Evolutionary conservation across 2,888 invertebrate species (phyloP).

Genomic region (Mantis religiosa): DNA sequence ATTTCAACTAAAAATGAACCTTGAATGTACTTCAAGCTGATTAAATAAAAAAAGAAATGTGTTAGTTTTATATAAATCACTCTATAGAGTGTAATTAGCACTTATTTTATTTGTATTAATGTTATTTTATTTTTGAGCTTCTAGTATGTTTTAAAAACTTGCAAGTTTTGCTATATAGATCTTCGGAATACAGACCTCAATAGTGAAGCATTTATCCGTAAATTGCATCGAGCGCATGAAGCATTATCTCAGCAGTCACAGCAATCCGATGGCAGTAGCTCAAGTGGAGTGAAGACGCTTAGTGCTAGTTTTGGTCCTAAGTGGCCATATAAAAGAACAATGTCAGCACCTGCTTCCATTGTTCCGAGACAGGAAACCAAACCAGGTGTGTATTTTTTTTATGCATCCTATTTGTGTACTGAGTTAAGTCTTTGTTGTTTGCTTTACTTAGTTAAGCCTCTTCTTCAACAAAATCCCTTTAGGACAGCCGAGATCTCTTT

Average conservation of each 20-base stretch:
- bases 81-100: background rate
- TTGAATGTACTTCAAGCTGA: no score
- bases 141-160: background rate
- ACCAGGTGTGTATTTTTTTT: constrained; percentile 47
- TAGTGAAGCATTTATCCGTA: constrained; percentile 79
- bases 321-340: constrained; percentile 92
- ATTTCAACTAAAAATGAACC: no score
- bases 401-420: background rate
- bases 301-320: constrained; percentile 87
- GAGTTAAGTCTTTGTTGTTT: background rate
- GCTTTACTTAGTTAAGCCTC: background rate
- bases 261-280: constrained; percentile 58
- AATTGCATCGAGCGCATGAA: constrained; percentile 84
- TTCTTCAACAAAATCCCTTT: no score
- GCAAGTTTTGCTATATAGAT: constrained; percentile 52
- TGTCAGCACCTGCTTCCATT: constrained; percentile 87
- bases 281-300: constrained; percentile 65
- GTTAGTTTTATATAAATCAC: no score
- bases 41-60: no score
- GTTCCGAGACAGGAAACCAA: constrained; percentile 70
- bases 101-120: background rate
- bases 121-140: background rate
- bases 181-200: constrained; percentile 82
- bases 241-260: constrained; percentile 61
- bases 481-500: no score